Base-by-base conservation (phyloP, 2,797 vertebrate genomes). In the Bryconaethiops microstoma region DNA sequence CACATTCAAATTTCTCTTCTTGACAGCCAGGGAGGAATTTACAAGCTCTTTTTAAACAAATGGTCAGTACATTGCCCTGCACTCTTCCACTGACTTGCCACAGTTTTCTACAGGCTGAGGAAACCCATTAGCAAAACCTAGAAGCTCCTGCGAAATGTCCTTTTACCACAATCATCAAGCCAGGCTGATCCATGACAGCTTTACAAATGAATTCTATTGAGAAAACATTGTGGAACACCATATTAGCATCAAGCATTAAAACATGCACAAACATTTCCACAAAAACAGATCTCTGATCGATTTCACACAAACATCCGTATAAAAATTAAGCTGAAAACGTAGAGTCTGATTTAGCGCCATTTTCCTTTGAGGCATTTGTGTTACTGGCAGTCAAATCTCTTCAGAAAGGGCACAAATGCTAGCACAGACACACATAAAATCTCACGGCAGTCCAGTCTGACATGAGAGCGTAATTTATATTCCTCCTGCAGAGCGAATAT, bases 271-370 rank as follows among this genome's bases (percentile, higher is more conserved):
- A 70, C 2, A 60, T 60, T 13, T 35, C 50, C 16, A 64, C 50
- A 39, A 70, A 70, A 78, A 35, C 65, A 60, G 16, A 50, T 14
- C 17, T 62, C 42, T 48, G 54, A 50, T 78, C 55, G 62, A 62
- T 78, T 78, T 71, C 65, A 60, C 64, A 29, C n/a, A 23, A 69
- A 7, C 54, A 21, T 42, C 55, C 52, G 2, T 52, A 25, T 25
- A 25, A 10, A 77, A 68, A 68, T 25, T 23, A 55, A 16, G 17
- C 39, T 35, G 57, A 19, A 68, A 42, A 13, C 21, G 35, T 5
- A 19, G 25, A 25, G 45, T 54, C 5, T 78, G 42, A 21, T 62
- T 62, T 39, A n/a, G 0, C 25, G 55, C 40, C 76, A 21, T 70
- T 13, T 39, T 35, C 52, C 39, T 65, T 45, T 64, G 19, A 42